phyloP scores from a whole-genome alignment of 2,888 invertebrate species.

The Diarsia brunnea region DNA sequence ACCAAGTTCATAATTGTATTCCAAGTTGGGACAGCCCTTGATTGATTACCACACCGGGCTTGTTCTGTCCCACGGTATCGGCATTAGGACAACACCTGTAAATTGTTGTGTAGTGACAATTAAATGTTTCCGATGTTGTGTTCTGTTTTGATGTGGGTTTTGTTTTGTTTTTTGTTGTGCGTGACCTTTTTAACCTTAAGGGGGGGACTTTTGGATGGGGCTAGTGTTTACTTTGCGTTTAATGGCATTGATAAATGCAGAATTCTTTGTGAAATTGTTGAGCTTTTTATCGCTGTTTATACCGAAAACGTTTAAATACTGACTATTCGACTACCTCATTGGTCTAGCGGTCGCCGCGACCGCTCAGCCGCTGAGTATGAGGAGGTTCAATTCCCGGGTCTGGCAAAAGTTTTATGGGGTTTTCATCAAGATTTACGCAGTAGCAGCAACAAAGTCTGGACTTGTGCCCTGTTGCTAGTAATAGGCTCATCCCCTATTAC shows the following conservation, averaged over 20 bases:
- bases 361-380: too few relatives aligned
- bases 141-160: slow-evolving; percentile 45
- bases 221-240: background rate
- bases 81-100: slow-evolving; percentile 80
- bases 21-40: slow-evolving; percentile 87
- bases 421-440: too few relatives aligned
- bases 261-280: too few relatives aligned
- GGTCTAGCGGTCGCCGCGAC: too few relatives aligned
- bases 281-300: background rate
- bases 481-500: too few relatives aligned
- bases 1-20: slow-evolving; percentile 90
- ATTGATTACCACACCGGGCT: slow-evolving; percentile 84
- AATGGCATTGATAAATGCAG: background rate
- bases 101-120: slow-evolving; percentile 67
- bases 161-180: slow-evolving; percentile 42
- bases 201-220: background rate
- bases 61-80: slow-evolving; percentile 73
- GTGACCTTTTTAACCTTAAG: slow-evolving; percentile 16
- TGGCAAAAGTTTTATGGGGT: too few relatives aligned
- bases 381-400: too few relatives aligned
- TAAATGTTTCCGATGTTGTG: slow-evolving; percentile 61
- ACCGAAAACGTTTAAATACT: background rate
- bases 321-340: too few relatives aligned
- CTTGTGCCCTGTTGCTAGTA: too few relatives aligned
- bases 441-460: too few relatives aligned